Evolutionary conservation across 2,797 vertebrate species (phyloP).

Genomic region (Oreonectes daqikongensis): DNA sequence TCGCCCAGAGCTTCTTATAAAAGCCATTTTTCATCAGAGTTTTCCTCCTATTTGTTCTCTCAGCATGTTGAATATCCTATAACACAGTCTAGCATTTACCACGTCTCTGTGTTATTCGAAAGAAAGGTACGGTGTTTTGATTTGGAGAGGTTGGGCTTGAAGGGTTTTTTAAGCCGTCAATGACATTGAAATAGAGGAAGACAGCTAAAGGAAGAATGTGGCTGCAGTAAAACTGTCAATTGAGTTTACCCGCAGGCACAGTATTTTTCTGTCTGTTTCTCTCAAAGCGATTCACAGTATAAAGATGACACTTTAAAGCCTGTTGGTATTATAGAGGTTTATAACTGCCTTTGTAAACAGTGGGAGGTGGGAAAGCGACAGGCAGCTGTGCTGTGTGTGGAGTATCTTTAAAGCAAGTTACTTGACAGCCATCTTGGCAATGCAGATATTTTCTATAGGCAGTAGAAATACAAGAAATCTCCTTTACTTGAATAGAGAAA

Average conservation of each 20-base stretch:
- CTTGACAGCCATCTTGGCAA: conserved; percentile 4
- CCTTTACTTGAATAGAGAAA: neutral
- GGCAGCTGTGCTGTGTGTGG: conserved; percentile 2
- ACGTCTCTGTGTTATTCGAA: conserved; percentile 51
- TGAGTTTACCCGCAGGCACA: conserved; percentile 47
- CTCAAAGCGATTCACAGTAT: conserved; percentile 54
- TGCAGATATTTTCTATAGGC: neutral
- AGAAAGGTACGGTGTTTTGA: conserved; percentile 55
- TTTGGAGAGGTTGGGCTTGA: conserved; percentile 16
- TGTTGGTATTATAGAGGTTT: conserved; percentile 39
- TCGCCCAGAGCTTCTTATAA: conserved; percentile 59
- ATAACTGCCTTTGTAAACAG: conserved; percentile 46
- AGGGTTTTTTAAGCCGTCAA: conserved; percentile 53
- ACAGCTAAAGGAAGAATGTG: conserved; percentile 35
- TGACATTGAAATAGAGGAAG: conserved; percentile 45
- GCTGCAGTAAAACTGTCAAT: conserved; percentile 47
- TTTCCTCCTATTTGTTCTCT: conserved; percentile 45
- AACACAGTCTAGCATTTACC: conserved; percentile 54
- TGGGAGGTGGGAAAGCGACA: conserved; percentile 44
- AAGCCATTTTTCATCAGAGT: conserved; percentile 60
- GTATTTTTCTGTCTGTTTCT: conserved; percentile 41
- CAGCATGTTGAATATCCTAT: conserved; percentile 62
- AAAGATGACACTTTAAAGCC: conserved; percentile 49
- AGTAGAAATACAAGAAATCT: neutral
- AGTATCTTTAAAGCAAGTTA: conserved; percentile 23